Base-by-base conservation (phyloP, 2,888 invertebrate genomes). In the Sialis lutaria region DNA sequence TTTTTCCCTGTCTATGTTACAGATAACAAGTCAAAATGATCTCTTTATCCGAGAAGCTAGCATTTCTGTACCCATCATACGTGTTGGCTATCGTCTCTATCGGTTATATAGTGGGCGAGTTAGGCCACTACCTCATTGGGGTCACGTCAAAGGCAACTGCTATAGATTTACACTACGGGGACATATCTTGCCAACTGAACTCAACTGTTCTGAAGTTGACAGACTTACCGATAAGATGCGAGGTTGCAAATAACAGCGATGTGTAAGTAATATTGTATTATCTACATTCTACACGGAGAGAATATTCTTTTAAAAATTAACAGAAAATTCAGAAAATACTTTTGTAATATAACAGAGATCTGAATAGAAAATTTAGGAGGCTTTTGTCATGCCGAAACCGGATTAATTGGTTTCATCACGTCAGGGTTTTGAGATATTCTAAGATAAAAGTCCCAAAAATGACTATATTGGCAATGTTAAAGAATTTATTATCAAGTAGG, bases 91-190 rank as follows among this genome's bases (percentile, higher is more conserved):
- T 90, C 52, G 77, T 90, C 50, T 85, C 88, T 45, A 63, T 86
- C 46, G 87, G 88, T 51, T 90, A 90, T 64, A 79, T 89, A 50
- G 69, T 89, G 22, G 90, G 88, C 10, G 90, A 90, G 63, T 67
- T 90, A 52, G 89, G 89, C 32, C 90, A 90, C 64, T 90, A 88
- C 63, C 70, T 90, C 51, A 87, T 90, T 55, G 88, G 88, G 65
- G 87, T 87, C 4, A 89, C 89, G 47, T 88, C 87, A 47, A 86
- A 88, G 62, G 83, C 82, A 55, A 85, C 87, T 39, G 88, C 89
- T 3, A 79, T 79, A 13, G 88, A 87, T 60, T 68, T 90, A 46
- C 83, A 85, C 61, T 91, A 86, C 57, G 90, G 90, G 6, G 90
- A 90, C 65, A 82, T 82, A 56, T 71, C 85, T 1, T 91, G 90